phyloP scores from a whole-genome alignment of 2,797 vertebrate genomes.

The Chromis chromis region DNA sequence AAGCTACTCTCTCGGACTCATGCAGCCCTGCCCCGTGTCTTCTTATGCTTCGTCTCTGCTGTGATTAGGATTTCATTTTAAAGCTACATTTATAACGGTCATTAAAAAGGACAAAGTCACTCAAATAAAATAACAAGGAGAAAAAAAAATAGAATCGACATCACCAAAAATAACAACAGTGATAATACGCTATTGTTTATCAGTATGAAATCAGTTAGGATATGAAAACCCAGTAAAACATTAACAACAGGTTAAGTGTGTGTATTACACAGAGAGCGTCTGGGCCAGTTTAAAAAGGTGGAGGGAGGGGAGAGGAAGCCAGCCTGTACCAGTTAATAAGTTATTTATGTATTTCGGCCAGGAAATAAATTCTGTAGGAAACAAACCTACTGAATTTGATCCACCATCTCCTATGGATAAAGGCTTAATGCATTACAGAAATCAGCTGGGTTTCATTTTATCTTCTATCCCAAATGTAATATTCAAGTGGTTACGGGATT shows the following conservation, averaged over 20 bases:
- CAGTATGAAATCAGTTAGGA: conserved; percentile 76
- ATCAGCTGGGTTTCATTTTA: conserved; percentile 42
- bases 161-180: conserved; percentile 57
- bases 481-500: conserved; percentile 68
- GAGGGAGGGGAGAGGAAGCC: conserved; percentile 55
- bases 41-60: conserved; percentile 39
- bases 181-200: conserved; percentile 67
- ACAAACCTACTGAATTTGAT: conserved; percentile 51
- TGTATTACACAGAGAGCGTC: conserved; percentile 65
- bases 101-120: conserved; percentile 73
- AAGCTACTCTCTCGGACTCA: conserved; percentile 20
- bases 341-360: conserved; percentile 50
- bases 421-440: conserved; percentile 39
- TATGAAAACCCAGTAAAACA: conserved; percentile 62
- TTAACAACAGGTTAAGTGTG: conserved; percentile 60
- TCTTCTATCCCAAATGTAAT: conserved; percentile 59
- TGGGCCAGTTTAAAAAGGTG: conserved; percentile 35
- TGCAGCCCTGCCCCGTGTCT: conserved; percentile 20
- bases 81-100: conserved; percentile 75
- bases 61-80: conserved; percentile 64
- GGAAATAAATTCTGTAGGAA: conserved; percentile 25
- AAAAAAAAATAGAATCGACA: conserved; percentile 42
- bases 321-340: conserved; percentile 62
- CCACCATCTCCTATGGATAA: conserved; percentile 50
- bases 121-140: conserved; percentile 70